phyloP scores from a whole-genome alignment of 2,113 vertebrate genomes.

The Cromileptes altivelis region DNA sequence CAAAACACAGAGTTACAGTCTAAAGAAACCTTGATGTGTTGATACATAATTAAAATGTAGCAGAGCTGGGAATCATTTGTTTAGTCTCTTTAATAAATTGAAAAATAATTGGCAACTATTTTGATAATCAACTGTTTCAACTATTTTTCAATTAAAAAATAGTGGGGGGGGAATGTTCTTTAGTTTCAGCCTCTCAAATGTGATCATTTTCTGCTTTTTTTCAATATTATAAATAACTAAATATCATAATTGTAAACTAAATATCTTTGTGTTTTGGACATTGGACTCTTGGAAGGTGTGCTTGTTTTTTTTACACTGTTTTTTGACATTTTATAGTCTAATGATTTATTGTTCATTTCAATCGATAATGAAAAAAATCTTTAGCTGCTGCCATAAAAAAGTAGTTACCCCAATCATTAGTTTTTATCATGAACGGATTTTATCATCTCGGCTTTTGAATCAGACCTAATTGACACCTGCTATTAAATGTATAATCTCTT shows the following conservation, averaged over 20 bases:
- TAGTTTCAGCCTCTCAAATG: not conserved
- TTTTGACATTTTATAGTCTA: not conserved
- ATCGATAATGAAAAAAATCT: not conserved
- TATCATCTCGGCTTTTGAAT: not conserved
- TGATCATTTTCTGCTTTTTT: not conserved
- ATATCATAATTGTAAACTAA: not conserved
- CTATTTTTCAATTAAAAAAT: too few species aligned
- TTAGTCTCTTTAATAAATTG: too few species aligned
- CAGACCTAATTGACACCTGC: not conserved
- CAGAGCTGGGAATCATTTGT: not conserved
- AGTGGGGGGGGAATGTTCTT: too few species aligned
- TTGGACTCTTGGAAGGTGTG: not conserved
- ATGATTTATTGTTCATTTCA: not conserved
- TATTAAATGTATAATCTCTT: not conserved
- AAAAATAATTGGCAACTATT: too few species aligned
- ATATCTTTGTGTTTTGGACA: not conserved
- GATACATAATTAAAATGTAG: not conserved
- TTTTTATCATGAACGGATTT: not conserved
- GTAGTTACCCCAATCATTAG: not conserved
- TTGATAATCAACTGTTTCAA: too few species aligned
- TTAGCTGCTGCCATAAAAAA: not conserved
- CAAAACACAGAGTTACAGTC: not conserved
- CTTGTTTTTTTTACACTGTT: not conserved
- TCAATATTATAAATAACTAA: not conserved
- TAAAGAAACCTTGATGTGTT: not conserved